Evolutionary conservation across 2,797 vertebrate species (phyloP).

Genomic region (Ceryle rudis): DNA sequence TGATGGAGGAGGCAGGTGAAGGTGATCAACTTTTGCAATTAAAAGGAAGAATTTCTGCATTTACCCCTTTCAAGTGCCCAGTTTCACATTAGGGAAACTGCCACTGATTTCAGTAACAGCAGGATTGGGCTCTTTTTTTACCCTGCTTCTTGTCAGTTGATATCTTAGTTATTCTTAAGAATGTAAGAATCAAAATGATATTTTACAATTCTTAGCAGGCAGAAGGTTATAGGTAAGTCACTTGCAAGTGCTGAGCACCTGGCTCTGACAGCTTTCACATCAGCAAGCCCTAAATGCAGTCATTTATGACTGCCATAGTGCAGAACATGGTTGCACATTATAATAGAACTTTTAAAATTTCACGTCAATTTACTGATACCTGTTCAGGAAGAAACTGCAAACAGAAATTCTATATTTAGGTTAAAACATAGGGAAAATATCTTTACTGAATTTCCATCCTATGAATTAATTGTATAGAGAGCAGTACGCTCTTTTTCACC

Average conservation of each 20-base stretch:
- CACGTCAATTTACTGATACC: background rate
- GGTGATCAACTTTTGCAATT: background rate
- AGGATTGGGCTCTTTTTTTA: background rate
- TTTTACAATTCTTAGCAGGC: background rate
- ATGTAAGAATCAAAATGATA: background rate
- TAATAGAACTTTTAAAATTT: background rate
- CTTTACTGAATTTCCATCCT: background rate
- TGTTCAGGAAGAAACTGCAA: background rate
- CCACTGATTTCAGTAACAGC: background rate
- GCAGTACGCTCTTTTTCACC: background rate
- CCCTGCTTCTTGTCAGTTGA: background rate
- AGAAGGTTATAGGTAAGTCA: background rate
- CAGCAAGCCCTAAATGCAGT: background rate
- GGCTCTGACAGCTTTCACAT: background rate
- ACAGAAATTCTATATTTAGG: background rate
- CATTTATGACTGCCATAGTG: background rate
- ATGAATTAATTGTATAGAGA: conserved; percentile 37
- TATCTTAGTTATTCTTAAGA: background rate
- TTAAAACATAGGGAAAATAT: background rate
- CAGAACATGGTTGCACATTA: background rate
- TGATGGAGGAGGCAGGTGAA: background rate
- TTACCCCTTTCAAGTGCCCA: background rate
- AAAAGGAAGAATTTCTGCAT: background rate
- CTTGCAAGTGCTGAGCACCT: background rate
- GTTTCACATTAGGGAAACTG: background rate